Conservation (phyloP, 2,113 vertebrate genomes). For the Microcebus ravelobensis region DNA sequence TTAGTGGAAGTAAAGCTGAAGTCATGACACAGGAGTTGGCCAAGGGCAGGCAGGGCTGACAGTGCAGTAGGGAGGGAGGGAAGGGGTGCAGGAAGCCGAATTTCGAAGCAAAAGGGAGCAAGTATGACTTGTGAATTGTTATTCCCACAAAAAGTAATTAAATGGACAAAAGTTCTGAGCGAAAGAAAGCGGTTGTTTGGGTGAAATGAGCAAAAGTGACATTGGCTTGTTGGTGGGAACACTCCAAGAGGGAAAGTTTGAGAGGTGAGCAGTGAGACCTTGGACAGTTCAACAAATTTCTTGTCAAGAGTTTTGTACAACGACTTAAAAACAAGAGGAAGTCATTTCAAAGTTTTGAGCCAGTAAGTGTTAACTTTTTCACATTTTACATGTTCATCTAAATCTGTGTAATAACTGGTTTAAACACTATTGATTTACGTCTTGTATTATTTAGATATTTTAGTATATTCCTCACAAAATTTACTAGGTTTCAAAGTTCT, state of each 20-base stretch:
- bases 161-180: not conserved
- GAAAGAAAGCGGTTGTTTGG: not conserved
- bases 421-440: not conserved
- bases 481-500: not conserved
- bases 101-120: too few relatives aligned
- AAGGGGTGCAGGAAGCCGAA: not conserved
- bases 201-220: not conserved
- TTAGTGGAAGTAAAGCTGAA: not conserved
- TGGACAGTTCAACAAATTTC: not conserved
- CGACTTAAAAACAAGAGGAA: not conserved
- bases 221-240: not conserved
- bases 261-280: too few relatives aligned
- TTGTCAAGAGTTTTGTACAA: not conserved
- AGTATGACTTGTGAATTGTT: not conserved
- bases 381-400: not conserved
- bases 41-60: not conserved
- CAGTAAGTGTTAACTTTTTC: not conserved
- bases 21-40: not conserved
- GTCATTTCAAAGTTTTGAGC: not conserved
- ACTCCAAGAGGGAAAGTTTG: not conserved
- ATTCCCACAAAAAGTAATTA: not conserved
- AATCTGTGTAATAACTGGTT: not conserved
- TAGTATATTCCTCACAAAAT: not conserved
- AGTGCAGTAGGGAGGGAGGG: accelerated
- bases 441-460: not conserved